phyloP scores from a whole-genome alignment of 2,888 invertebrate genomes.

The Euproctis similis region DNA sequence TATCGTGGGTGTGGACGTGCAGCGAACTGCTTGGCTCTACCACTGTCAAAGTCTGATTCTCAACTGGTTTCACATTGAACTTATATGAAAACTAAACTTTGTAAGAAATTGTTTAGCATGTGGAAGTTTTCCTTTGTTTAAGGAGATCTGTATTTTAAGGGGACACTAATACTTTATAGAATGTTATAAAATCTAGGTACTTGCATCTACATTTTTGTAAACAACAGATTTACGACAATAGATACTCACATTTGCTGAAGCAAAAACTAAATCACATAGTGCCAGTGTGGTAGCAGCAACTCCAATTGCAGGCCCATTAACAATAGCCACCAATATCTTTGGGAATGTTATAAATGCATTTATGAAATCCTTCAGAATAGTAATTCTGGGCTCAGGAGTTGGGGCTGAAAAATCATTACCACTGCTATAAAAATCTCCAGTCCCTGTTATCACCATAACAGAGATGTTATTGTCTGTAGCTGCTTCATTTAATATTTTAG shows the following conservation, averaged over 20 bases:
- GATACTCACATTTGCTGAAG: slow-evolving; percentile 84
- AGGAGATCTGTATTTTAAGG: no score
- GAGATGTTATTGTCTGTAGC: slow-evolving; percentile 79
- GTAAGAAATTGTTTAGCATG: no score
- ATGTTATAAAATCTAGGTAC: no score
- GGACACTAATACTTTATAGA: no score
- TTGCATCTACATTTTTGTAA: no score
- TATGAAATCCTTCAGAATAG: slow-evolving; percentile 77
- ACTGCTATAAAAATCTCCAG: slow-evolving; percentile 87
- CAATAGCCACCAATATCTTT: slow-evolving; percentile 89
- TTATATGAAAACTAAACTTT: no score
- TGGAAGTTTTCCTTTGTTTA: no score
- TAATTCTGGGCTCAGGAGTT: slow-evolving; percentile 19
- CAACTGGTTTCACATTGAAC: no score
- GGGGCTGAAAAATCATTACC: slow-evolving; percentile 82
- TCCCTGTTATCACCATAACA: slow-evolving; percentile 86
- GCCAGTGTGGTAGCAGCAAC: slow-evolving; percentile 89
- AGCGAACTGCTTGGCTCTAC: no score
- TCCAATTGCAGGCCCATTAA: slow-evolving; percentile 97
- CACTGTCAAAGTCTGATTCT: no score
- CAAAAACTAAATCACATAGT: slow-evolving; percentile 92
- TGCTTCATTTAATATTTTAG: slow-evolving; percentile 80
- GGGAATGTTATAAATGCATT: slow-evolving; percentile 88
- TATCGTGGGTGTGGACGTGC: no score
- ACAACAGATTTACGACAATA: no score